These are phyloP conservation scores for Hippocampus guttulatus DNA, from an alignment of 2,113 vertebrate genomes.

Conservation along the genomic window DNA sequence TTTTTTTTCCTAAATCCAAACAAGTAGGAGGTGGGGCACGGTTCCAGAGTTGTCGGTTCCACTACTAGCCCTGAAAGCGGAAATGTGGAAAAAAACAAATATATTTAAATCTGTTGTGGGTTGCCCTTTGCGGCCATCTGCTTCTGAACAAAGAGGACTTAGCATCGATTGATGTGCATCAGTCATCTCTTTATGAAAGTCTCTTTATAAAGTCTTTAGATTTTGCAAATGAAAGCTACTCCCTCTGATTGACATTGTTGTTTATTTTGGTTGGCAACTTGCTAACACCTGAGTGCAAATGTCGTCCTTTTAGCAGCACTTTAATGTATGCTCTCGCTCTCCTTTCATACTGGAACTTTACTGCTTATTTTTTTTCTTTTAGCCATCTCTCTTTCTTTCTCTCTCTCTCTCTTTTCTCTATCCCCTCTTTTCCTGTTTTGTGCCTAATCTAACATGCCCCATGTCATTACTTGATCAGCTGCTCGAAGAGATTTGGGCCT, in stretches of 20 bases:
- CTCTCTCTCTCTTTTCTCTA: conserved; percentile 4
- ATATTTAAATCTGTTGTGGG: conserved; percentile 11
- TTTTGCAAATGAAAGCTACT: conserved; percentile 43
- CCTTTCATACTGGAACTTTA: conserved; percentile 33
- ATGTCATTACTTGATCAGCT: conserved; percentile 54
- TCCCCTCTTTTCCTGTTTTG: conserved; percentile 48
- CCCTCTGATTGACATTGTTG: conserved; percentile 35
- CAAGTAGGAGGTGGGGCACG: background rate
- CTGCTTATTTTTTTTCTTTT: conserved; percentile 30
- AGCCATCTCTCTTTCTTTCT: conserved; percentile 23
- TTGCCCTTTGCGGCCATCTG: conserved; percentile 51
- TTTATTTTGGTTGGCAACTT: background rate
- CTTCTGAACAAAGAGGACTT: conserved; percentile 50
- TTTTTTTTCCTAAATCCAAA: background rate
- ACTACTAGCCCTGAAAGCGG: background rate
- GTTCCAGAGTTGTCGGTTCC: background rate
- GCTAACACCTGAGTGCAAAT: conserved; percentile 12
- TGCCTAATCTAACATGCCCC: conserved; percentile 55
- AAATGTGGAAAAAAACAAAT: background rate
- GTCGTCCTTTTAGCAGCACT: conserved; percentile 23
- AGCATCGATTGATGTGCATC: conserved; percentile 50
- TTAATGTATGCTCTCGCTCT: conserved; percentile 15
- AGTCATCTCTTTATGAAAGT: conserved; percentile 40
- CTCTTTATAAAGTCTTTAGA: conserved; percentile 29
- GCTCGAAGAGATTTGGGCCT: conserved; percentile 49